Conservation (phyloP, 2,797 vertebrate species). For the Eremophila alpestris region DNA sequence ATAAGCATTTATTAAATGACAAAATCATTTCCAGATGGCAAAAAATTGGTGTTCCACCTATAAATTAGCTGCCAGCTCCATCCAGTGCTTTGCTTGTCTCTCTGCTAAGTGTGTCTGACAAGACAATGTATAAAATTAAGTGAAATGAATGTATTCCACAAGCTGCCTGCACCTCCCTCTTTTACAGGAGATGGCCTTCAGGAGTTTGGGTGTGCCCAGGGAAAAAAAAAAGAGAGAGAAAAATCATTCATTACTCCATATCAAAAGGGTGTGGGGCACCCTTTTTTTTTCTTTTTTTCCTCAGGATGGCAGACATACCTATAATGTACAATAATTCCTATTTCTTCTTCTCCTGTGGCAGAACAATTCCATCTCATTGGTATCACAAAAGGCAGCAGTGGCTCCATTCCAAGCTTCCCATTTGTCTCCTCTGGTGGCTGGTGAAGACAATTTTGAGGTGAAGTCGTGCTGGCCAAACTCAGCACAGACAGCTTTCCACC, state of each 20-base stretch:
- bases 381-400: conserved; percentile 1
- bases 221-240: neutral
- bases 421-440: conserved; percentile 2
- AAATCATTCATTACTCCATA: neutral
- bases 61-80: neutral
- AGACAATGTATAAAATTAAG: neutral
- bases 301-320: neutral
- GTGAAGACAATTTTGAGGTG: neutral
- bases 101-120: conserved; percentile 12
- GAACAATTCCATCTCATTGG: neutral
- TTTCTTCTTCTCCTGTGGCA: neutral
- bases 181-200: conserved; percentile 13
- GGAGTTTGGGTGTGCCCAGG: conserved; percentile 2
- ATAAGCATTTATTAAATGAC: neutral
- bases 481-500: neutral
- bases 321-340: neutral
- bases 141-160: neutral
- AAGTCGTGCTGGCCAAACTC: neutral
- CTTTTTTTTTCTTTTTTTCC: neutral
- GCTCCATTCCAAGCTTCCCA: neutral
- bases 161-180: neutral
- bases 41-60: neutral
- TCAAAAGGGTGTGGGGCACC: neutral
- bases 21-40: neutral
- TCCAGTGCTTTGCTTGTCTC: neutral